These are phyloP conservation scores for Habrosyne pyritoides DNA, from an alignment of 2,888 invertebrate species.

Conservation along the genomic window DNA sequence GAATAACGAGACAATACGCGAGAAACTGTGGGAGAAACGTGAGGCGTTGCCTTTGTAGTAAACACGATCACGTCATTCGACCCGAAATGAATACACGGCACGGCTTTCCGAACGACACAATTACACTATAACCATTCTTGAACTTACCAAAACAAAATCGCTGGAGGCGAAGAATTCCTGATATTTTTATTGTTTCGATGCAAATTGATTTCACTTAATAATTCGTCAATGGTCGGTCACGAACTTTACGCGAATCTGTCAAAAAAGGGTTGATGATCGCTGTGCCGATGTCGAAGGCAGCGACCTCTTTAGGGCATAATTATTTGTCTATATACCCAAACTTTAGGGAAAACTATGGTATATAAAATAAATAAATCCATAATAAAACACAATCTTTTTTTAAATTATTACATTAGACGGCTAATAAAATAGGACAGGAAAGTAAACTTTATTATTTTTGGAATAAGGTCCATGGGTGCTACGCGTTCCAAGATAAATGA, in stretches of 20 bases:
- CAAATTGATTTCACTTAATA: conserved; percentile 51
- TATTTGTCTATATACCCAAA: not conserved
- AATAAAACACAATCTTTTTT: no score
- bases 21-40: conserved; percentile 77
- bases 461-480: no score
- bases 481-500: no score
- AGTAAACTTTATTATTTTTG: no score
- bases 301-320: conserved; percentile 36
- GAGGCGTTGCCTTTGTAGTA: conserved; percentile 84
- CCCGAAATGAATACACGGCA: conserved; percentile 36
- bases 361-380: no score
- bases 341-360: not conserved
- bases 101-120: conserved; percentile 39
- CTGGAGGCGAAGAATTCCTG: conserved; percentile 28
- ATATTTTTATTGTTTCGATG: conserved; percentile 33
- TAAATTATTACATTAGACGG: no score
- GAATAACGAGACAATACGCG: conserved; percentile 74
- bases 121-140: conserved; percentile 19
- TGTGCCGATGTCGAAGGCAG: conserved; percentile 29
- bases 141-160: conserved; percentile 52
- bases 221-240: conserved; percentile 47
- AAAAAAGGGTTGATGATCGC: conserved; percentile 39
- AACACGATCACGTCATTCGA: conserved; percentile 81
- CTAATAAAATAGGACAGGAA: no score
- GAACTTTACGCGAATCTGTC: conserved; percentile 43